Evolutionary conservation across 2,888 invertebrate genomes (phyloP).

Genomic region (Drosophila setosimentum): DNA sequence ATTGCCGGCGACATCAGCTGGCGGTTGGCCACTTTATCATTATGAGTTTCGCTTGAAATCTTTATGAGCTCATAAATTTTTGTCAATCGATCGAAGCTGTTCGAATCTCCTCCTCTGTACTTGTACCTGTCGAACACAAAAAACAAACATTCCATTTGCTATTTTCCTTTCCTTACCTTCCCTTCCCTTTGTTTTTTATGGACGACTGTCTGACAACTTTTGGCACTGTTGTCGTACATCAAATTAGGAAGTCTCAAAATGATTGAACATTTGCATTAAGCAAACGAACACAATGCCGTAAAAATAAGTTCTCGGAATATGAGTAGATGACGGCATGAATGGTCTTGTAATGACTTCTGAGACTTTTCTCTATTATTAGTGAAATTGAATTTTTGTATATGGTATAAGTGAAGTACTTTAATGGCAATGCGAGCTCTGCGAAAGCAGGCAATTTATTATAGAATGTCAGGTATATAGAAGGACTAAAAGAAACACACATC

Average conservation of each 20-base stretch:
- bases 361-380: background rate
- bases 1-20: slow-evolving; percentile 58
- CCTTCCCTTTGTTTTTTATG: slow-evolving; percentile 22
- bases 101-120: slow-evolving; percentile 1
- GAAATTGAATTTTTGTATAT: background rate
- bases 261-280: slow-evolving; percentile 61
- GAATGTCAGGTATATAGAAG: background rate
- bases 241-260: slow-evolving; percentile 56
- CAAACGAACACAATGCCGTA: slow-evolving; percentile 2
- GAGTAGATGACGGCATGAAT: background rate
- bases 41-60: slow-evolving; percentile 67
- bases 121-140: slow-evolving; percentile 22
- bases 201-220: slow-evolving; percentile 68
- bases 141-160: slow-evolving; percentile 18
- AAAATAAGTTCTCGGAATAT: background rate
- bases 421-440: background rate
- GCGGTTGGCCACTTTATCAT: slow-evolving; percentile 56
- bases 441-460: background rate
- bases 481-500: background rate
- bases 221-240: slow-evolving; percentile 71
- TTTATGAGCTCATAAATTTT: slow-evolving; percentile 80
- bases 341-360: background rate
- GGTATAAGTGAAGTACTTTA: background rate
- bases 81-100: slow-evolving; percentile 40
- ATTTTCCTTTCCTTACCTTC: slow-evolving; percentile 15